These are phyloP conservation scores for Burhinus oedicnemus DNA, from an alignment of 2,113 vertebrate species.

Conservation along the genomic window DNA sequence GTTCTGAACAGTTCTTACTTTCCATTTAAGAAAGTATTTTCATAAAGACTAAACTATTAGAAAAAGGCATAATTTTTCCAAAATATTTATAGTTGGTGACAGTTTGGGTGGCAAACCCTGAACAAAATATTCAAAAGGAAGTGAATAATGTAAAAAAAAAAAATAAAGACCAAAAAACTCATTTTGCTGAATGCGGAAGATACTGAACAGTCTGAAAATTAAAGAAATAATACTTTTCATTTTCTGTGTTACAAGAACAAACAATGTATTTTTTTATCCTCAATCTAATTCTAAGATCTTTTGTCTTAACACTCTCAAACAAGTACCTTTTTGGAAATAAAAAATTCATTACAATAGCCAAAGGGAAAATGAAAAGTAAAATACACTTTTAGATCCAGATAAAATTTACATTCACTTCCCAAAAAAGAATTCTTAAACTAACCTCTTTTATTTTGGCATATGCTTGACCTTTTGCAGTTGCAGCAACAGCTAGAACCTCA, in stretches of 20 bases:
- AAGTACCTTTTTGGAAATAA: not conserved
- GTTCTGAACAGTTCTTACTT: not conserved
- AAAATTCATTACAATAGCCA: not conserved
- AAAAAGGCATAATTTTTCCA: not conserved
- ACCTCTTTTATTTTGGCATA: slow-evolving; percentile 85
- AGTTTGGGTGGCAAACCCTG: not conserved
- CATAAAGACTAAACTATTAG: not conserved
- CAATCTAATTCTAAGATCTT: not conserved
- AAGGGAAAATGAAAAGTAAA: not conserved
- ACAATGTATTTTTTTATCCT: not conserved
- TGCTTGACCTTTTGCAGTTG: slow-evolving; percentile 70
- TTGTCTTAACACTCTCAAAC: not conserved
- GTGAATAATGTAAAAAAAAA: not conserved
- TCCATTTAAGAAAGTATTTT: not conserved
- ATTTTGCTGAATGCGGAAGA: not conserved
- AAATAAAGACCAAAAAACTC: not conserved
- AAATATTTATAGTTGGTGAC: not conserved
- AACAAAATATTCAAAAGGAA: not conserved
- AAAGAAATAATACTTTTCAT: not conserved
- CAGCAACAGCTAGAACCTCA: slow-evolving; percentile 77
- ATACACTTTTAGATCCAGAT: not conserved
- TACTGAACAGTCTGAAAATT: not conserved
- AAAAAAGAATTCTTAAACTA: not conserved
- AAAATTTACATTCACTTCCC: not conserved
- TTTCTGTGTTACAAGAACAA: not conserved